A percentile compares a stretch with the other conserved stretches of the same genome.
Evolutionary conservation across 2,113 vertebrate species (phyloP).

Genomic region (Menura novaehollandiae): DNA sequence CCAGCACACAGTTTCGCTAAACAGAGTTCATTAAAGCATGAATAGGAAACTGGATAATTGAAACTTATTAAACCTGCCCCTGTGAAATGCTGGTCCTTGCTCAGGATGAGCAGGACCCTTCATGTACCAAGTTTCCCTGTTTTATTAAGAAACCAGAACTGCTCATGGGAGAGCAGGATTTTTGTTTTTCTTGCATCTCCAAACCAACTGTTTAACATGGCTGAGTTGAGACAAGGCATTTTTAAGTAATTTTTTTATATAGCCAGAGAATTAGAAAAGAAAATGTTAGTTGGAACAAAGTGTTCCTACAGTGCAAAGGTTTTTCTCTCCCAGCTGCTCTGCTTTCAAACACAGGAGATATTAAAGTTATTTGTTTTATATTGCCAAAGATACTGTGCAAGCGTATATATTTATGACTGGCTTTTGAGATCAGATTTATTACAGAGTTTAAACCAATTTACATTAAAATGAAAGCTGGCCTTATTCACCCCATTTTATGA

Average conservation of each 20-base stretch:
- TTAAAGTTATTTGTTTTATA: neutral
- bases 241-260: neutral
- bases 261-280: neutral
- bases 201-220: neutral
- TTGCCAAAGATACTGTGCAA: neutral
- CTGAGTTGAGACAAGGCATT: neutral
- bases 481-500: neutral
- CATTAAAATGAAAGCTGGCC: neutral
- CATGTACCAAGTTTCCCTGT: fast-evolving
- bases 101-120: neutral
- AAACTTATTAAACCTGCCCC: neutral
- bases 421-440: neutral
- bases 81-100: neutral
- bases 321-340: neutral
- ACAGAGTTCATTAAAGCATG: neutral
- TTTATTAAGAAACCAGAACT: neutral
- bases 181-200: neutral
- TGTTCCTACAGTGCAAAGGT: neutral
- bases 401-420: neutral
- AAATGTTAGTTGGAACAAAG: neutral
- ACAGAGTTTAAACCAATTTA: neutral
- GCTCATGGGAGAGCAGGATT: neutral
- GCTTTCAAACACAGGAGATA: neutral
- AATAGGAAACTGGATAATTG: neutral
- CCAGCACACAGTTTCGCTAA: neutral